Percentiles rank a stretch among this genome's conserved stretches.
These are phyloP conservation scores for Ooceraea biroi DNA, from an alignment of 1,140 invertebrate genomes.

Conservation along the genomic window DNA sequence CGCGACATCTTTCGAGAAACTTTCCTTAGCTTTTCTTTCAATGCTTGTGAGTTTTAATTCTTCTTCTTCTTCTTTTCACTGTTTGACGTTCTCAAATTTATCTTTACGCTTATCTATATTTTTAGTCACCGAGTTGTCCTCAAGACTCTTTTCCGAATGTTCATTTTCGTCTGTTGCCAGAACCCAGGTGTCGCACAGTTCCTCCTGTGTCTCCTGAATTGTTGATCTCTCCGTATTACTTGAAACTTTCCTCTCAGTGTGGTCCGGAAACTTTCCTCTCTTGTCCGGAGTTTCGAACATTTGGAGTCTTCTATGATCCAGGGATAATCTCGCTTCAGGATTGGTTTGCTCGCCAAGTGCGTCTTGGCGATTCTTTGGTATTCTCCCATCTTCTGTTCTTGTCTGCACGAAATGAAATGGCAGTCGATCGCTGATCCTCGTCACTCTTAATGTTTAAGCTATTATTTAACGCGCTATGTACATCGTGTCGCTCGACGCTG, in stretches of 20 bases:
- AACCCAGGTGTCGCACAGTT: constrained; percentile 24
- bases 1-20: background rate
- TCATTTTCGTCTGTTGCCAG: constrained; percentile 15
- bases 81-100: constrained; percentile 3
- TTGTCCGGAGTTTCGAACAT: constrained; percentile 74
- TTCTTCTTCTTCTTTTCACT: constrained; percentile 17
- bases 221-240: background rate
- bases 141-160: constrained; percentile 1
- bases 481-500: background rate
- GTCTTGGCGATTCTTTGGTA: constrained; percentile 79
- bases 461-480: constrained; percentile 53
- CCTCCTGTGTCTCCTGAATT: background rate
- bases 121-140: constrained; percentile 26
- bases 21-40: constrained; percentile 1
- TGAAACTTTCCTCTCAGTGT: background rate
- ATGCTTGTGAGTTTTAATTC: background rate
- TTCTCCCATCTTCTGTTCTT: constrained; percentile 71
- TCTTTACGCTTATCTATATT: constrained; percentile 23
- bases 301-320: constrained; percentile 79
- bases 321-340: constrained; percentile 66
- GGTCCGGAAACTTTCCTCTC: too few relatives aligned
- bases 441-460: constrained; percentile 66
- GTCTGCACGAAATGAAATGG: constrained; percentile 76
- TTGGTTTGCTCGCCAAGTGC: constrained; percentile 34
- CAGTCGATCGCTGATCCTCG: constrained; percentile 76